Evolutionary conservation across 2,888 invertebrate species (phyloP), one percentile per base, ranked within the genome.

Genomic region (Nomada lathburiana): DNA sequence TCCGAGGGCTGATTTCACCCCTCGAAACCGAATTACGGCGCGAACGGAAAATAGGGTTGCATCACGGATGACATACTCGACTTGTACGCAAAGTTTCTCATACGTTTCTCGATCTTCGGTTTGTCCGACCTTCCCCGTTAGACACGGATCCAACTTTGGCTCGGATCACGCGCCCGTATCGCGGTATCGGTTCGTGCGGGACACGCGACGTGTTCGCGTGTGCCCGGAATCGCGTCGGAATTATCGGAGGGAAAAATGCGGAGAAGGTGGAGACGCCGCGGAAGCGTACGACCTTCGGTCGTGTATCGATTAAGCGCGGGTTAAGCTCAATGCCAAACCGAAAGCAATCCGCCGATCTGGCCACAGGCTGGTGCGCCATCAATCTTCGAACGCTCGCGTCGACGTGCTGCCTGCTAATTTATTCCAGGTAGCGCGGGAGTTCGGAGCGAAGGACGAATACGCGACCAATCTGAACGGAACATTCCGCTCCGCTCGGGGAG

Each of bases 271-370:
- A 88, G 88, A 88, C 85, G 86, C 82, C 84, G 67, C 86, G 62
- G 67, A 69, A 77, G 76, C 84, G 87, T 88, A 88, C 88, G 88
- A 86, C 88, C 88, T 88, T 88, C 88, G 80, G 63, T 26, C 42
- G 47, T 7, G 67, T 84, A 88, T 88, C 89, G 88, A 88, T 88
- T 88, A 82, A 85, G 84, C 81, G 65, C 80, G 52, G 71, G 65
- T 76, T 83, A 74, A 88, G 82, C 88, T 88, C 88, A 88, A 88
- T 88, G 88, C 74, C 88, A 80, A 73, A 59, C 67, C 81, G 67
- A 81, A 71, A 82, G 73, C 75, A 64, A 84, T 77, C 67, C 71
- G 63, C 71, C 82, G 77, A 85, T 87, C 71, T 63, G 55, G 26
- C 59, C 70, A 47, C 63, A 47, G 44, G 10, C 53, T 67, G 70